Base-by-base conservation (phyloP, 2,113 vertebrate species). In the Cynocephalus volans region DNA sequence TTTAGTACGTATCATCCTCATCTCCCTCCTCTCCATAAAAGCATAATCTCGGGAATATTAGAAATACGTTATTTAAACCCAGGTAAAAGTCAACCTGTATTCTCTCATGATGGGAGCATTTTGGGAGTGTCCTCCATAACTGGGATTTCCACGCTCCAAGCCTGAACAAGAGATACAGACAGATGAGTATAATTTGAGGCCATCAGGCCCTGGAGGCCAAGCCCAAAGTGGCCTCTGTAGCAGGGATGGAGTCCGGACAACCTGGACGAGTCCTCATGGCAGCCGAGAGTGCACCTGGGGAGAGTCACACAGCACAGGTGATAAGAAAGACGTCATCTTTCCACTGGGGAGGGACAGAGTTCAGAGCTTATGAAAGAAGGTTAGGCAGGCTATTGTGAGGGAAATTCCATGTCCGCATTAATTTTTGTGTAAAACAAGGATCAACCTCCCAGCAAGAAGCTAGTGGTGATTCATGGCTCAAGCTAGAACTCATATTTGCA, bases 361-460 rank as follows among this genome's bases (percentile, higher is more conserved):
- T 58, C 36, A 48, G 23, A n/a, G 79, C n/a, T 56, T 94, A 70
- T 11, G n/a, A 70, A 56, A 58, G 50, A 62, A 41, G 26, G 26
- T 3, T 15, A 19, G 24, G 50, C 8, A 8, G 52, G 45, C 65
- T 69, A 11, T 14, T 64, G 14, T 64, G 60, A 90, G 31, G 60
- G 58, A 70, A 88, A 41, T 24, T 17, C 58, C 18, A 15, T 28
- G 33, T 89, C 60, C 67, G 33, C 24, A 3, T 54, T 48, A 45
- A 82, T 62, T 70, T 95, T 67, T 69, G 15, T 9, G 17, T 73
- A 62, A 93, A 96, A 90, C 56, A 56, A 80, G 77, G 58, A 80
- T 90, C 64, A 48, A 56, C 9, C 21, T 89, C 72, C 33, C 31
- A 72, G 52, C 31, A 70, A 86, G 75, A n/a, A 81, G n/a, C n/a